Conservation (phyloP, 2,888 invertebrate species). For the Eupelmus urozonus region DNA sequence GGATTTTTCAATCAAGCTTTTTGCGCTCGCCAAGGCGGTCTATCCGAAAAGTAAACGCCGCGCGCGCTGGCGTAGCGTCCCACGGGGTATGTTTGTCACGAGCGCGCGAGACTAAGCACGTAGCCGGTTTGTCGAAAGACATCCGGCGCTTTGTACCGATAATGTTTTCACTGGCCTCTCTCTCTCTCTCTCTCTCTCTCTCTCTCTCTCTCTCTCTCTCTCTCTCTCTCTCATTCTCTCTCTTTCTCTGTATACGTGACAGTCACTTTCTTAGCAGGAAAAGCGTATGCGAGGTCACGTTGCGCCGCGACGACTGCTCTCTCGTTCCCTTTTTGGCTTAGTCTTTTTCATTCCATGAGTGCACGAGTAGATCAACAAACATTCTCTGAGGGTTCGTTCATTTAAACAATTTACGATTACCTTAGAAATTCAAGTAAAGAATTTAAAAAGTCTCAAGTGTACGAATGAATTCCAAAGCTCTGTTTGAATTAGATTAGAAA, state of each 20-base stretch:
- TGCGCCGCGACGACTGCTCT: slow-evolving; percentile 2
- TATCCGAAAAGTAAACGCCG: slow-evolving; percentile 19
- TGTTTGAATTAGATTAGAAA: too few relatives aligned
- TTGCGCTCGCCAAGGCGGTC: neutral
- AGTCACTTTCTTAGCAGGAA: slow-evolving; percentile 18
- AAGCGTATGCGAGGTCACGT: slow-evolving; percentile 48
- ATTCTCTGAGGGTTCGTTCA: neutral
- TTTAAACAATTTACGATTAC: slow-evolving; percentile 31
- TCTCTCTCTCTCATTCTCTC: too few relatives aligned
- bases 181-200: neutral
- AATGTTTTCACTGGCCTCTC: slow-evolving; percentile 46
- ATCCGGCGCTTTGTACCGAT: slow-evolving; percentile 50
- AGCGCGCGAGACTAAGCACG: slow-evolving; percentile 39
- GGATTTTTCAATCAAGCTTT: slow-evolving; percentile 20
- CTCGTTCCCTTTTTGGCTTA: slow-evolving; percentile 17
- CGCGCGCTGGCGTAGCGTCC: too few relatives aligned
- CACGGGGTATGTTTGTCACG: slow-evolving; percentile 38
- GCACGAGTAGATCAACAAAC: slow-evolving; percentile 1
- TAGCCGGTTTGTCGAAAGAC: slow-evolving; percentile 43
- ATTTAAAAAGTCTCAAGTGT: too few relatives aligned
- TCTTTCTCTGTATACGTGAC: too few relatives aligned
- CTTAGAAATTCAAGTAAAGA: neutral
- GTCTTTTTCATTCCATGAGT: slow-evolving; percentile 36
- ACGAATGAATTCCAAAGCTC: too few relatives aligned
- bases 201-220: neutral